Base-by-base conservation (phyloP, 2,888 invertebrate species). In the Drosophila anomalata region DNA sequence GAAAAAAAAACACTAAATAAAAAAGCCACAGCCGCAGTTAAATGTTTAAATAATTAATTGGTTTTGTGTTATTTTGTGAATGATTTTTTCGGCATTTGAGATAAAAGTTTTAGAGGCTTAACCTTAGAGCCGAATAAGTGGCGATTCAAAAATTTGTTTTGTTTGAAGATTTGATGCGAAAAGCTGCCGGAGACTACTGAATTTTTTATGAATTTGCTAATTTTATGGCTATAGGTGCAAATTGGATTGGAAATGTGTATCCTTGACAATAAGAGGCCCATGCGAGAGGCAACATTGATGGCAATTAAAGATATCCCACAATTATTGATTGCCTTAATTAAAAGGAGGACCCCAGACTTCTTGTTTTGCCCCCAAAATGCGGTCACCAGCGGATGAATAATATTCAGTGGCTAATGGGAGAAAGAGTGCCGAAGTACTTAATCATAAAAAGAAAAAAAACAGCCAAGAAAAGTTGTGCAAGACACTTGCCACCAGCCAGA, bases 301-400 rank as follows among this genome's bases (percentile, higher is more conserved):
- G 8, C 59, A 65, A 73, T 80, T 59, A 78, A 67, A 51, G 52
- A 73, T 78, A 76, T 55, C 51, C 48, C 68, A 59, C 67, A 74
- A 56, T 81, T 81, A 79, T 84, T 79, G 81, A 84, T 76, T 76
- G 74, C 12, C 59, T 78, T 50, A 78, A 81, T 84, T 81, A 78
- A 74, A 66, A 71, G 36, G 58, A 29, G 59, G 33, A 61, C 51
- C 54, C 55, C 60, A 17, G 9, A 11, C 70, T 59, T 58, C 44
- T 48, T 57, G 66, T 20, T 65, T 42, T 42, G 14, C 31, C 54
- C 54, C 39, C 33, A 22, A 79, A 70, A 61, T 60, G 54, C 55
- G 26, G 54, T 60, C 12, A 14, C 44, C 55, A 59, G 29, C 39
- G 59, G 44, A 72, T 74, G 76, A 81, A 63, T 76, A 69, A 76